Evolutionary conservation across 2,888 invertebrate genomes (phyloP).

Genomic region (Andrena trimmerana): DNA sequence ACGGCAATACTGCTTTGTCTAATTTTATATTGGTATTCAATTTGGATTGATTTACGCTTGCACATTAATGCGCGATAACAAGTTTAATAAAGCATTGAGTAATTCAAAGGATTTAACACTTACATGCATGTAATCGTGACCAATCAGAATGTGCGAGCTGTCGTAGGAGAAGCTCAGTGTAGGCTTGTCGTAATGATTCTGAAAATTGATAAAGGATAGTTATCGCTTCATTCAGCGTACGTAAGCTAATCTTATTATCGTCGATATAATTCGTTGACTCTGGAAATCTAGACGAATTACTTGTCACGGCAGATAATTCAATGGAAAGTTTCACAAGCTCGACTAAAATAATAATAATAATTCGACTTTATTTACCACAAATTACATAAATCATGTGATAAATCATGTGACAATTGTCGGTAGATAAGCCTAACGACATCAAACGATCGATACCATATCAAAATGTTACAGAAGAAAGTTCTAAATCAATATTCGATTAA

Average conservation of each 20-base stretch:
- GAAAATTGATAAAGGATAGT: slow-evolving; percentile 6
- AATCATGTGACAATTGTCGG: too few species aligned
- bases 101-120: slow-evolving; percentile 33
- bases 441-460: background rate
- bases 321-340: too few species aligned
- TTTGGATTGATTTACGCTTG: background rate
- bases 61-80: background rate
- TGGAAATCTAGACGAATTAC: too few species aligned
- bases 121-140: slow-evolving; percentile 44
- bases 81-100: background rate
- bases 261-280: too few species aligned
- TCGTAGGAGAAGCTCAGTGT: slow-evolving; percentile 42
- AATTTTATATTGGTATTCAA: background rate
- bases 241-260: too few species aligned
- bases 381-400: too few species aligned
- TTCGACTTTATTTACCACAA: too few species aligned
- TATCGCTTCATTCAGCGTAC: too few species aligned
- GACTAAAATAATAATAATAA: too few species aligned
- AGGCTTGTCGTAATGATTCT: slow-evolving; percentile 23
- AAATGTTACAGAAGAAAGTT: background rate
- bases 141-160: slow-evolving; percentile 39
- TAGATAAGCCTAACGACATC: too few species aligned
- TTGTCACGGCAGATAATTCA: too few species aligned
- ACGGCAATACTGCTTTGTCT: too few species aligned
- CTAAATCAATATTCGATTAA: background rate